Conservation (phyloP, 2,113 vertebrate species). For the Stigmatopora nigra region DNA sequence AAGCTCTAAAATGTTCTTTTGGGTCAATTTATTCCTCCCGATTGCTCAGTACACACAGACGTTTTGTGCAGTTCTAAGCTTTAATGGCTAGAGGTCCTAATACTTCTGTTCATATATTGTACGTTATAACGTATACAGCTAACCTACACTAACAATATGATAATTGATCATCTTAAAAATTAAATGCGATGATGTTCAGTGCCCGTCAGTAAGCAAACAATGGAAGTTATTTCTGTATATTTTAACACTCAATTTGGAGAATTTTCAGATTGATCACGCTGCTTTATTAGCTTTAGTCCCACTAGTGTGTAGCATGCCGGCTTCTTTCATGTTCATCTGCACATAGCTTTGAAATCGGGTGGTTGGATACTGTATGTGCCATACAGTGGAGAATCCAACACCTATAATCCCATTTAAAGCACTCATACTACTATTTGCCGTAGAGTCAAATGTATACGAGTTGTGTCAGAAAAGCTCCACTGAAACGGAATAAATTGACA, state of each 20-base stretch:
- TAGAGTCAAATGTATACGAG: neutral
- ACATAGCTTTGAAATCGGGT: slow-evolving; percentile 50
- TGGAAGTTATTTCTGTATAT: neutral
- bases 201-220: neutral
- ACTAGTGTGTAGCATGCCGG: slow-evolving; percentile 62
- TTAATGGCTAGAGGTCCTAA: neutral
- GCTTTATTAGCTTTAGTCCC: slow-evolving; percentile 59
- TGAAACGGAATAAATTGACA: too few relatives aligned
- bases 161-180: neutral
- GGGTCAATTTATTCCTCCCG: neutral
- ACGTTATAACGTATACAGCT: neutral
- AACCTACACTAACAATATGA: neutral
- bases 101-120: slow-evolving; percentile 2
- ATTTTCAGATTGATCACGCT: slow-evolving; percentile 48
- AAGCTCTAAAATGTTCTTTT: neutral
- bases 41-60: neutral
- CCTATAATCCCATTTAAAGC: slow-evolving; percentile 46
- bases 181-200: neutral
- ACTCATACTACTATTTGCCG: slow-evolving; percentile 59
- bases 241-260: slow-evolving; percentile 31
- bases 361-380: slow-evolving; percentile 63
- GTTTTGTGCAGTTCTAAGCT: neutral
- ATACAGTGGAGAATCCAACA: slow-evolving; percentile 60
- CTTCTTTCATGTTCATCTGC: slow-evolving; percentile 65
- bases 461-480: neutral